Conservation (phyloP, 2,888 invertebrate genomes). For the Sycophila texana region DNA sequence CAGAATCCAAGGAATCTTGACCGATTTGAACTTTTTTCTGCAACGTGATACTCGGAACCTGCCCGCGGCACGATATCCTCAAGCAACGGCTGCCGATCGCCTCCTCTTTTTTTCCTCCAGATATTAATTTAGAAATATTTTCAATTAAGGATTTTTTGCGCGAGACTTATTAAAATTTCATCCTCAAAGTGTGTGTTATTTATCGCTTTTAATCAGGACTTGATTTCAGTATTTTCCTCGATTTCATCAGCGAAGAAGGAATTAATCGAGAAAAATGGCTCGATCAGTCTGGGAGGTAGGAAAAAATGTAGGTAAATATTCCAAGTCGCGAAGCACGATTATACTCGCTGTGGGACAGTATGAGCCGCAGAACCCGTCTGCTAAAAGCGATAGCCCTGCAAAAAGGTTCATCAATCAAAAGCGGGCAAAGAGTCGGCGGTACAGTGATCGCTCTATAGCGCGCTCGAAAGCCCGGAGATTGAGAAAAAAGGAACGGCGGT, state of each 20-base stretch:
- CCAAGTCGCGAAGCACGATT: too few relatives aligned
- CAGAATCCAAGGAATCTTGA: conserved; percentile 48
- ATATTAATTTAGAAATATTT: not conserved
- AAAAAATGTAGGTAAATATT: too few relatives aligned
- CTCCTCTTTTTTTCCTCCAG: not conserved
- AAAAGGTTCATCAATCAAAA: conserved; percentile 29
- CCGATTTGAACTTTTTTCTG: conserved; percentile 43
- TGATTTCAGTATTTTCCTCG: too few relatives aligned
- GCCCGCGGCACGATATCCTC: not conserved
- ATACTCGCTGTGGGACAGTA: too few relatives aligned
- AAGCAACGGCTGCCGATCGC: not conserved
- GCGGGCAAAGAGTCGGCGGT: not conserved
- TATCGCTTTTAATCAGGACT: too few relatives aligned
- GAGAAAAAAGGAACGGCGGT: not conserved
- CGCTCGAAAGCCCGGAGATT: conserved; percentile 21
- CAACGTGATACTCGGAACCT: conserved; percentile 39
- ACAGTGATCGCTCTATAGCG: not conserved
- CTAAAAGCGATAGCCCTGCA: too few relatives aligned
- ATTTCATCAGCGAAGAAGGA: too few relatives aligned
- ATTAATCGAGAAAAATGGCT: too few relatives aligned
- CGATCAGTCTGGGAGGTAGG: too few relatives aligned
- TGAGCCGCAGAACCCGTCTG: too few relatives aligned
- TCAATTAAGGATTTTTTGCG: not conserved
- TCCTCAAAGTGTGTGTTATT: too few relatives aligned
- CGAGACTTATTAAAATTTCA: not conserved